Conservation (phyloP, 2,113 vertebrate genomes). For the Ameiurus melas region DNA sequence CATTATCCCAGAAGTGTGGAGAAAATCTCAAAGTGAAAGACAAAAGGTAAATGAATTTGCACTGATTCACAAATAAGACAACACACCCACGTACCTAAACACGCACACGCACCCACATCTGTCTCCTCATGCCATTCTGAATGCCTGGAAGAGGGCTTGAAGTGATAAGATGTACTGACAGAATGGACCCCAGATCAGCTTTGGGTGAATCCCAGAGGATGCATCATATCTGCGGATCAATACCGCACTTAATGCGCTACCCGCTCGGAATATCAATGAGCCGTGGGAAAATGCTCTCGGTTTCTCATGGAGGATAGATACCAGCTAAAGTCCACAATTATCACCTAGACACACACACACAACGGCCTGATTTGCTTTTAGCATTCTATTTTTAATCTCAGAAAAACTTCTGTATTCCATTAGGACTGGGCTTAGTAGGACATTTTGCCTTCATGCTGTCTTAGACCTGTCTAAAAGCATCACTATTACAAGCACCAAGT, state of each 20-base stretch:
- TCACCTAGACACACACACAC: conserved; percentile 31
- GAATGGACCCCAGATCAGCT: conserved; percentile 55
- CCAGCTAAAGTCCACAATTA: conserved; percentile 61
- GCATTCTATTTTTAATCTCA: conserved; percentile 35
- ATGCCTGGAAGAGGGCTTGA: conserved; percentile 39
- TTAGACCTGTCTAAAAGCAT: conserved; percentile 8
- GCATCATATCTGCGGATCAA: conserved; percentile 64
- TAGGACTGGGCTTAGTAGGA: conserved; percentile 1
- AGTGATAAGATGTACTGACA: conserved; percentile 53
- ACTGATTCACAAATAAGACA: not conserved
- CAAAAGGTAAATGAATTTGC: not conserved
- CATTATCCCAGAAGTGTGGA: not conserved
- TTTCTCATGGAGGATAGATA: conserved; percentile 61
- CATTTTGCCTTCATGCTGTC: conserved; percentile 1
- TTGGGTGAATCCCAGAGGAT: conserved; percentile 51
- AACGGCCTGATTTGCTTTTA: conserved; percentile 34
- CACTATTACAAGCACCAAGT: not conserved
- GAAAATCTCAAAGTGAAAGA: not conserved
- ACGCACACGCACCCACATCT: not conserved
- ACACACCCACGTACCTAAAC: not conserved
- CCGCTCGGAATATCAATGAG: conserved; percentile 63
- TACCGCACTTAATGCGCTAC: conserved; percentile 54
- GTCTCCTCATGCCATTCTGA: conserved; percentile 30
- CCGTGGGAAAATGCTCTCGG: conserved; percentile 66
- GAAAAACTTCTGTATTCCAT: conserved; percentile 5